Conservation (phyloP, 2,888 invertebrate genomes). For the Chouioia cunea region DNA sequence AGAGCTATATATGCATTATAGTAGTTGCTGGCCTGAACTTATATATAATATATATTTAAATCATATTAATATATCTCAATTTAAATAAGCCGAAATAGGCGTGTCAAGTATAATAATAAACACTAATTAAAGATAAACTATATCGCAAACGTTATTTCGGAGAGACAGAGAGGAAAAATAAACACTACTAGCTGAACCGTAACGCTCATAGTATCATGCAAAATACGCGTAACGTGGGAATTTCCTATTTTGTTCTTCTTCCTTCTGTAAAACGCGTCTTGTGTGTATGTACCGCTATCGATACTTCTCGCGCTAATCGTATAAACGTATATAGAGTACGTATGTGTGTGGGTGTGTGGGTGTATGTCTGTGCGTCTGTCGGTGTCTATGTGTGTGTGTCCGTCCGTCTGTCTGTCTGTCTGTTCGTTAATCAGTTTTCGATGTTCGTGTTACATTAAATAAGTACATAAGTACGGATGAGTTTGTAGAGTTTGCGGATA, state of each 20-base stretch:
- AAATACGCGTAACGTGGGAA: not conserved
- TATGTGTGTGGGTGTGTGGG: not conserved
- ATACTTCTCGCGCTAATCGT: slow-evolving; percentile 25
- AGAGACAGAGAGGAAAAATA: not conserved
- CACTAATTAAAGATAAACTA: slow-evolving; percentile 17
- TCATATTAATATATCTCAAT: not conserved
- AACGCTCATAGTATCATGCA: not conserved
- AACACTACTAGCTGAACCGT: slow-evolving; percentile 8
- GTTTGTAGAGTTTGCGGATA: slow-evolving; percentile 38
- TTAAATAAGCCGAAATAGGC: not conserved
- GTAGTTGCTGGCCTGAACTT: not conserved
- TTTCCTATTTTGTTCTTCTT: slow-evolving; percentile 3
- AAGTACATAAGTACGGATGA: slow-evolving; percentile 5
- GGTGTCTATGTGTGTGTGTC: slow-evolving; percentile 2
- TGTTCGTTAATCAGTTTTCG: slow-evolving; percentile 7
- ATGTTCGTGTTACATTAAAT: slow-evolving; percentile 12
- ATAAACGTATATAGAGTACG: not conserved
- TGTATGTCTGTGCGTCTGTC: slow-evolving; percentile 10
- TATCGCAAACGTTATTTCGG: slow-evolving; percentile 8
- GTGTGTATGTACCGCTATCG: slow-evolving; percentile 37
- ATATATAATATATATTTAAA: not conserved
- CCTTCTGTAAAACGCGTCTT: not conserved
- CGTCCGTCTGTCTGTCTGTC: slow-evolving; percentile 7
- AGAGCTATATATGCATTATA: not conserved
- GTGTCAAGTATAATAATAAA: slow-evolving; percentile 10